Base-by-base conservation (phyloP, 2,888 invertebrate species). In the Luffia ferchaultella region DNA sequence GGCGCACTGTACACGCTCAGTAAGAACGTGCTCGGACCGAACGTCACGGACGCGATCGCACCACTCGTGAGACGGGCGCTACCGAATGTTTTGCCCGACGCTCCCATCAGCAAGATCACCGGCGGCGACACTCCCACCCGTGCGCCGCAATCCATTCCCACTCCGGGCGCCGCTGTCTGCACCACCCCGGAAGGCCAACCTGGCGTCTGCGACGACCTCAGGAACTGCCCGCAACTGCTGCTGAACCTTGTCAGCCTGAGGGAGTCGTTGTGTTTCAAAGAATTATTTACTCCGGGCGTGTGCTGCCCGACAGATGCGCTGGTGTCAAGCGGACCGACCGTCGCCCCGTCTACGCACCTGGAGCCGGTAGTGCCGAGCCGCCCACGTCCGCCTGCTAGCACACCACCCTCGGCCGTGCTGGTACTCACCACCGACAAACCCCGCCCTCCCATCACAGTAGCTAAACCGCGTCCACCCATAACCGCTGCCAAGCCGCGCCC, bases 261-360 rank as follows among this genome's bases (percentile, higher is more conserved):
- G 20, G 93, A 95, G 63, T 95, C 95, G 0, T 82, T 96, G 9
- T 96, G 96, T 64, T 96, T 96, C 65, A 95, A 96, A 76, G 93
- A 93, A 55, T 84, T 96, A 1, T 95, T 96, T 63, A 93, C 94
- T 1, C 96, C 96, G 1, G 96, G 96, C 1, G 96, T 96, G 1
- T 96, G 96, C 65, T 96, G 96, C 70, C 96, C 96, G 7, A 74
- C 83, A 60, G 83, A 80, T 60, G 77, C 67, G 0, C 63, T 78
- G 2, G 65, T 73, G n/a, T 63, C 71, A 2, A 48, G 50, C 19
- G 60, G 70, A 1, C 67, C 70, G 0, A 60, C 64, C 1, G 59
- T 61, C n/a, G 51, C 62, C 52, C 78, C 75, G 42, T 79, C 84
- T 0, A 83, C 84, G 0, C 76, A 73, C 57, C 59, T 80, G 52